Evolutionary conservation across 2,888 invertebrate species (phyloP), one percentile per base, ranked within the genome.

Genomic region (Fabriciana adippe): DNA sequence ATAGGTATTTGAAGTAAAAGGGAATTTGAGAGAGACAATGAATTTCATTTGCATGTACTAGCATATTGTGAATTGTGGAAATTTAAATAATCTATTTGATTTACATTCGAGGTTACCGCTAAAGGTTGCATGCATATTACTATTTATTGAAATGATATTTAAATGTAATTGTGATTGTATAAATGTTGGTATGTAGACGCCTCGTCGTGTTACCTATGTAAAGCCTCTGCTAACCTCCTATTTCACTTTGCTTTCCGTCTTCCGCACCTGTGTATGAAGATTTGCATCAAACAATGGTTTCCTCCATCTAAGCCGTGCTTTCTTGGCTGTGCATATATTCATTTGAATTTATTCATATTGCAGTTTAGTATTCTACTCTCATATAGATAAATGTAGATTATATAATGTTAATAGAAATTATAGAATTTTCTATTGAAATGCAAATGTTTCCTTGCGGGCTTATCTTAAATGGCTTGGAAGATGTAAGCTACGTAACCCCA

Each of bases 171-270:
- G 50, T 15, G 16, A n/a, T 14, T 50, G 8, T 50, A 50, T 1
- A 50, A n/a, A 14, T 50, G 6, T 50, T 14, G 50, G 11, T 50
- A 6, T 6, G 15, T 50, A 50, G 1, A 6, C 1, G 50, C n/a
- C 50, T 50, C 16, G 35, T 50, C 50, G 15, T n/a, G 50, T 31
- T 60, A 51, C 60, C 50, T 60, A 3, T 31, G 31, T 35, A 51
- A 60, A 51, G 13, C 35, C 2, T 11, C 35, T 41, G 35, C 51
- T 26, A 55, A 41, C 35, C 60, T 60, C 60, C 48, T 35, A 51
- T 60, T 60, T 60, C 60, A 60, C 16, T 18, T 60, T 50, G 60
- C 50, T 31, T 60, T 31, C 60, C 60, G 60, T 60, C 47, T 60
- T 31, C 26, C 50, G 50, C 60, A 60, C 60, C 50, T 60, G 57